Evolutionary conservation across 2,113 vertebrate genomes (phyloP), one percentile per base, ranked within the genome.

Genomic region (Cathartes aura): DNA sequence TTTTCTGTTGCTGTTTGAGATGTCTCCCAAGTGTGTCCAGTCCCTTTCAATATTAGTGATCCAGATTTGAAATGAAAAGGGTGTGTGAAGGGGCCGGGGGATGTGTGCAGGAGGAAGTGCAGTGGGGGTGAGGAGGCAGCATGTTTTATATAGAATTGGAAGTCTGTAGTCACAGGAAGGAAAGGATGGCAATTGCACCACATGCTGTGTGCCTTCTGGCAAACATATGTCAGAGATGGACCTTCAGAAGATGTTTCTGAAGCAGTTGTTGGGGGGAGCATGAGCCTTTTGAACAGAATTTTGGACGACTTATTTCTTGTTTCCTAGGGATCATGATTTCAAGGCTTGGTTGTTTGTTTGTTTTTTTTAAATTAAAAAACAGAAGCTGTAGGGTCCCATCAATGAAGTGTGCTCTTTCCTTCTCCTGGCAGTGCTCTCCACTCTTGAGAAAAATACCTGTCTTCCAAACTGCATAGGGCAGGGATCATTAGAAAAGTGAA

Each of bases 91-190:
- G 38, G 63, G 43, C 32, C 2, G 3, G 59, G 32, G 72, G n/a
- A 79, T 82, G 89, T 36, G 40, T 71, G 64, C 60, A 84, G 95
- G 56, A 92, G 80, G 89, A 90, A 82, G 42, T 29, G 64, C 67
- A 50, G 79, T 29, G 34, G 4, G 42, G 36, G 22, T 32, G 15
- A 2, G 4, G 42, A 59, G 38, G n/a, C 36, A 86, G 48, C 0
- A 0, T 36, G 40, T 45, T 68, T 64, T 72, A 55, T 45, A n/a
- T n/a, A 42, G 50, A 79, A 55, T 3, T 87, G 36, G 64, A 59
- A 87, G 62, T 53, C 64, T 84, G 82, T 50, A 64, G 87, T 52
- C 73, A 72, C 93, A 82, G 80, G 68, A 89, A 95, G 86, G 94
- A 87, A 75, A 22, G 59, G 74, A 42, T 73, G 71, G 95, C 74